Evolutionary conservation across 2,113 vertebrate genomes (phyloP).

Genomic region (Jaculus jaculus): DNA sequence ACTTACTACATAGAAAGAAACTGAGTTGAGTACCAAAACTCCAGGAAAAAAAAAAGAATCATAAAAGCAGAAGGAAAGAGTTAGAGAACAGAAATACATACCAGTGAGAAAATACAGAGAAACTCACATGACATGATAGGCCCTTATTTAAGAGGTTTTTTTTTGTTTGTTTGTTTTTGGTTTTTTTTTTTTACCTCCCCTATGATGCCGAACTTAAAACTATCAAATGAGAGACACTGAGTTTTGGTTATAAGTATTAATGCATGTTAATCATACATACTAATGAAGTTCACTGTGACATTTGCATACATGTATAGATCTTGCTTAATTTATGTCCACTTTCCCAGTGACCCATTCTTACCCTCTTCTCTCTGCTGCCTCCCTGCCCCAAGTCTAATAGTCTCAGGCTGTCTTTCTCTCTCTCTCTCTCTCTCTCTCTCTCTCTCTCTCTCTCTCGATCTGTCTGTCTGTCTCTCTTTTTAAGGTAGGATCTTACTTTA

Average conservation of each 20-base stretch:
- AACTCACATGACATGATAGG: neutral
- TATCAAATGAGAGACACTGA: neutral
- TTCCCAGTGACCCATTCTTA: neutral
- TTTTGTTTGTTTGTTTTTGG: too few species aligned
- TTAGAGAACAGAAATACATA: neutral
- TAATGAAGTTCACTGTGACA: neutral
- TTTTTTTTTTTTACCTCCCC: neutral
- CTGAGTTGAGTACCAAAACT: too few species aligned
- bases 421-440: too few species aligned
- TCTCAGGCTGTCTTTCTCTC: neutral
- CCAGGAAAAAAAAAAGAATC: neutral
- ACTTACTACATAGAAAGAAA: too few species aligned
- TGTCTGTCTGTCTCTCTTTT: too few species aligned
- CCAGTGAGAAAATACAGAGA: slow-evolving; percentile 21
- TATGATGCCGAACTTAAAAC: neutral
- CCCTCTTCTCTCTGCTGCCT: neutral
- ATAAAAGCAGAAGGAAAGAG: neutral
- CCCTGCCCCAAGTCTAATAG: neutral
- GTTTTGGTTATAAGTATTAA: neutral
- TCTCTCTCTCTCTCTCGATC: too few species aligned
- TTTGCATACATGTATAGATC: neutral
- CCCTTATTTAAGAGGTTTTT: neutral
- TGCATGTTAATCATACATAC: neutral
- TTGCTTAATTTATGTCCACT: neutral
- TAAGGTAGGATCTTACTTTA: too few species aligned